Evolutionary conservation across 2,797 vertebrate species (phyloP), one percentile per base, ranked within the genome.

Genomic region (Borostomias antarcticus): DNA sequence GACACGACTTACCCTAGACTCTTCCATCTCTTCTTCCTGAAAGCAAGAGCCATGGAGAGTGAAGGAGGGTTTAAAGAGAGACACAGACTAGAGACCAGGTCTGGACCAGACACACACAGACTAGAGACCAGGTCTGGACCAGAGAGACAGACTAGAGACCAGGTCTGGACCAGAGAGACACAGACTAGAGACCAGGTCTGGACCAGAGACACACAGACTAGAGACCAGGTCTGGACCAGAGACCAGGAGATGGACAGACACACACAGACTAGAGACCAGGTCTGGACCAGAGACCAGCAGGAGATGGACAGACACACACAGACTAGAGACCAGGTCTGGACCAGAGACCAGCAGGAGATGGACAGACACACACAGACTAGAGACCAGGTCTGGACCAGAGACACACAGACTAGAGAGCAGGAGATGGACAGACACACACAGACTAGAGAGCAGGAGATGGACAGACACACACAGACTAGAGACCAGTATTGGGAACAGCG

Each of bases 1-100:
- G 58, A 56, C 69, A 75, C 70, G 78, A 98, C 97, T 98, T 95
- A 98, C 97, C 97, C 97, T 93, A 98, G 95, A 95, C 97, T 98
- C 91, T 97, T 98, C 97, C 96, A 98, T 91, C 96, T 96, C 95
- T 98, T 98, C 96, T 98, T 98, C 95, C 97, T 98, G 94, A 85
- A 96, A 96, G 94, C 95, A 92, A 96, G 94, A 96, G 92, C 94
- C 86, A 95, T 92, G 95, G 93, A 94, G 95, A 92, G 91, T 92
- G 95, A 93, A 94, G 95, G 92, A 91, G 94, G 92, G 93, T 86
- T 95, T 92, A 92, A 87, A 93, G 82, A 95, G 81, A 45, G 13
- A 45, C 40, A 45, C 40, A 45, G 5, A 87, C 79, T 68, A 52
- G 50, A 21, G 19, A 61, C 47, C 4, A 61, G 73, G 50, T 71